Evolutionary conservation across 2,113 vertebrate species (phyloP), one percentile per base, ranked within the genome.

Genomic region (Malurus melanocephalus): DNA sequence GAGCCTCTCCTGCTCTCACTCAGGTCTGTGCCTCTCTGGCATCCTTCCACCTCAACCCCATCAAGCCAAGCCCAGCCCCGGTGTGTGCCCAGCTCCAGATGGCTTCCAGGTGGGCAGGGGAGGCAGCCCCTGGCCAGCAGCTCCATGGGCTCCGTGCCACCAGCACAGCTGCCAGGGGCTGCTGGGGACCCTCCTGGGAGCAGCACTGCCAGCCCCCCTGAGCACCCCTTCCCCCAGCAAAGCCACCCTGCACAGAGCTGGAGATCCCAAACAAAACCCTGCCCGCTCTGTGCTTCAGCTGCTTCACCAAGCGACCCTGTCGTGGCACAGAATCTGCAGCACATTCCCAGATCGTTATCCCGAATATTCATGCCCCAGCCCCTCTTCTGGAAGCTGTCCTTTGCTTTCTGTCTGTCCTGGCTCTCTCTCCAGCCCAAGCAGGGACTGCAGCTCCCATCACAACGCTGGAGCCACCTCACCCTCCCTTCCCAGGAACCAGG

Each of bases 11-110:
- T 33, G 51, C 55, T 73, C 40, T 64, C 68, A n/a, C 5, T 3
- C 42, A 59, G 5, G 9, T 38, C 62, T 40, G 32, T 32, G 53
- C 43, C 72, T 80, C 15, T 8, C 7, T 77, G 76, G 65, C 74
- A 49, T 3, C 40, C 30, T 80, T 77, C 48, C 82, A 71, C n/a
- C 8, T 28, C 64, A 16, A 24, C 2, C 1, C 5, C 33, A 15
- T 18, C 10, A 38, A 77, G 64, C 46, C 49, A 33, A 49, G 45
- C 11, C 52, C 38, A 42, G 52, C 26, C 51, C 57, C 6, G 2
- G 45, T 6, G 33, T 5, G 7, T 65, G 73, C 56, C 57, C 81
- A 79, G 69, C 62, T 91, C 91, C 93, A 93, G 89, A 67, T 62
- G 84, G 84, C 35, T 88, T 80, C 68, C 84, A 90, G 81, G 78